Evolutionary conservation across 2,797 vertebrate genomes (phyloP), one percentile per base, ranked within the genome.

Genomic region (Epinephelus malabaricus): DNA sequence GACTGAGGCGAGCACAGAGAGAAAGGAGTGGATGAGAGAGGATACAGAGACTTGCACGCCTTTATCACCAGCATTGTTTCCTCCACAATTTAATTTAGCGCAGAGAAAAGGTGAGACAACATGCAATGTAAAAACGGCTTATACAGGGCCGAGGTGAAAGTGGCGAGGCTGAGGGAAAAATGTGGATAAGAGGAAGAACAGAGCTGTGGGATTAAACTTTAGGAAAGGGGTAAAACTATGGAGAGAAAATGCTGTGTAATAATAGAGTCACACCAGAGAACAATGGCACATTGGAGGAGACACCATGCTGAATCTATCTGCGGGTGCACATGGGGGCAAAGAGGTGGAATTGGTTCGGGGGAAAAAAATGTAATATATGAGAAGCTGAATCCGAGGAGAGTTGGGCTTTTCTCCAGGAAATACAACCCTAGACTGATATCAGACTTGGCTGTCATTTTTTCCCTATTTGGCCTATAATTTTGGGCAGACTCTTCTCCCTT

Each of bases 191-290:
- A 73, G 30, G 71, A 56, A 45, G 58, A 65, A 59, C 21, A 69
- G 69, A 84, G 77, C 69, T 23, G 55, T 3, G 6, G 70, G 83
- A 88, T 85, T 83, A 73, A 78, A 79, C 56, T 64, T 59, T 55
- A 75, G 70, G 69, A 78, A 73, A 70, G 21, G 18, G 1, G 10
- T 84, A 38, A 80, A 77, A 77, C 64, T 61, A 14, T 56, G 5
- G 54, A 56, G 50, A 64, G 53, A 59, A 81, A 84, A 73, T 73
- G 74, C n/a, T 18, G 64, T 17, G 72, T 82, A 86, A 86, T 82
- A 82, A 86, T 64, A 63, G 63, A 90, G 68, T 76, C 76, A 67
- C 79, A 66, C 21, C n/a, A 34, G 59, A 76, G 77, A 82, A 63
- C 30, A 72, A 43, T 12, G 54, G 54, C 69, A 79, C 56, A 17